phyloP scores from a whole-genome alignment of 30 jellyfish, hydroid and myxozoan genomes.

The Aurelia aurita region DNA sequence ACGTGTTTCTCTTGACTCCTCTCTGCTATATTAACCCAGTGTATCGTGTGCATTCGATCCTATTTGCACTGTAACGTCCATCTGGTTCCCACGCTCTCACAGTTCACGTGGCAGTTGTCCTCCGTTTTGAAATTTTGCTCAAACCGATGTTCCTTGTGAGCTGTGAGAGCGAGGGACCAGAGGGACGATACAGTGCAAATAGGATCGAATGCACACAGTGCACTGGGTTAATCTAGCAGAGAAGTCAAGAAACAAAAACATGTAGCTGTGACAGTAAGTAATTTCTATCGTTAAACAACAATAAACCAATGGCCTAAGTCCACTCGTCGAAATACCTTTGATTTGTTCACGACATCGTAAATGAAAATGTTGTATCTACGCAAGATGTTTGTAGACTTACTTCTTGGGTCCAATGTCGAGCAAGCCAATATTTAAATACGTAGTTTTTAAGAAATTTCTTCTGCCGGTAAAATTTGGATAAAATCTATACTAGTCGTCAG shows the following conservation, averaged over 20 bases:
- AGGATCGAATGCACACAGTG: neutral
- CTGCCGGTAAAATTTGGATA: too few relatives aligned
- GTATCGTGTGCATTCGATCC: neutral
- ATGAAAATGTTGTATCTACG: too few relatives aligned
- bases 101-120: too few relatives aligned
- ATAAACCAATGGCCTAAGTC: neutral
- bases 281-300: neutral
- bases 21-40: neutral
- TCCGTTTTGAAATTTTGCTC: too few relatives aligned
- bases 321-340: neutral
- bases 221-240: neutral
- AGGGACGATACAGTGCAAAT: neutral
- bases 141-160: too few relatives aligned
- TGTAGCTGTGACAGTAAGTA: neutral
- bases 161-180: slow-evolving; percentile 3
- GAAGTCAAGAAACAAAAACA: neutral
- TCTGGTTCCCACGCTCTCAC: neutral
- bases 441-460: too few relatives aligned
- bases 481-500: too few relatives aligned
- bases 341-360: neutral
- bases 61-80: neutral
- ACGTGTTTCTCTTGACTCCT: neutral
- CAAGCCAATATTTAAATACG: too few relatives aligned
- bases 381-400: too few relatives aligned
- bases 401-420: too few relatives aligned